Conservation (phyloP, 2,888 invertebrate genomes). For the Parapristionchus giblindavisi region DNA sequence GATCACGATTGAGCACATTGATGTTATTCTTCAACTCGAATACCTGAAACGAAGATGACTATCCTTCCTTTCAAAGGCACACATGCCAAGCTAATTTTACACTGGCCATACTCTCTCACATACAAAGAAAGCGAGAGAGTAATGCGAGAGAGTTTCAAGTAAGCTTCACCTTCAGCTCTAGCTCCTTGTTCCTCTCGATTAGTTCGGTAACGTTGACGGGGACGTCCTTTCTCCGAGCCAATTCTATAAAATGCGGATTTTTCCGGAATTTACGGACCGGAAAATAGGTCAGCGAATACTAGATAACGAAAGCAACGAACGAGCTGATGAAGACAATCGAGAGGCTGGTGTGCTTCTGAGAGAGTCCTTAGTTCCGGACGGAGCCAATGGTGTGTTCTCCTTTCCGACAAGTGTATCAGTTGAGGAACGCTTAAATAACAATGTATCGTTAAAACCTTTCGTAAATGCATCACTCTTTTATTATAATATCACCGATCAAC, state of each 20-base stretch:
- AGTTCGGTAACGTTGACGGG: neutral
- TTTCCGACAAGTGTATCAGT: conserved; percentile 14
- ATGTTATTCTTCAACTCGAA: too few relatives aligned
- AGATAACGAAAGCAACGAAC: conserved; percentile 1
- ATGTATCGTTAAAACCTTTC: too few relatives aligned
- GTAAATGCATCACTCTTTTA: too few relatives aligned
- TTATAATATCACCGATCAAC: too few relatives aligned
- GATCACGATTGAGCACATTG: too few relatives aligned
- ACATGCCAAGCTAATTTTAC: too few relatives aligned
- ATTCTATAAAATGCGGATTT: neutral
- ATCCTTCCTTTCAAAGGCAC: too few relatives aligned
- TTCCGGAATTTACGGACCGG: neutral
- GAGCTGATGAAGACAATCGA: neutral
- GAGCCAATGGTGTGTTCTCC: conserved; percentile 2
- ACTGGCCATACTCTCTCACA: too few relatives aligned
- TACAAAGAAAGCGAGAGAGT: too few relatives aligned
- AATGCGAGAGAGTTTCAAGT: neutral
- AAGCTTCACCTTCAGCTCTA: neutral
- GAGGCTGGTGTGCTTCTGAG: conserved; percentile 10
- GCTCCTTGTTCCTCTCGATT: conserved; percentile 18
- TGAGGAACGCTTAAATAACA: too few relatives aligned
- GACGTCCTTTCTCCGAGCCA: neutral
- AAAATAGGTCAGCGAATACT: neutral
- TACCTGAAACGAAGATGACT: too few relatives aligned
- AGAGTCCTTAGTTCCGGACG: too few relatives aligned